These are phyloP conservation scores for Achlya flavicornis DNA, from an alignment of 2,888 invertebrate species.

Conservation along the genomic window DNA sequence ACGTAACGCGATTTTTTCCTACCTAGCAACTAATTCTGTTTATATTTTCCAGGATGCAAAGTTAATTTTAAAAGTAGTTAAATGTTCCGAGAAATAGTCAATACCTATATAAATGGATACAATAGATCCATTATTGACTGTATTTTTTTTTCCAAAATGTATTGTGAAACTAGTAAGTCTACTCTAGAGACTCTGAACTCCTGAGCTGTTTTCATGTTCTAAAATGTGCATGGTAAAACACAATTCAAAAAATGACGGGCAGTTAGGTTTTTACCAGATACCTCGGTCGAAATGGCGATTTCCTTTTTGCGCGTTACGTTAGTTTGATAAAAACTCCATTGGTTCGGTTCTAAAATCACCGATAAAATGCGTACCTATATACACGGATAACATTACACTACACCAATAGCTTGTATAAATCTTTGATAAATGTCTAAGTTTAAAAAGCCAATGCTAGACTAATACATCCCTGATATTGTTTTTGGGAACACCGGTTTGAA, in stretches of 20 bases:
- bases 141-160: background rate
- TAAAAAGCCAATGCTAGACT: slow-evolving; percentile 70
- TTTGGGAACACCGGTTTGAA: slow-evolving; percentile 44
- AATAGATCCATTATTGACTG: too few relatives aligned
- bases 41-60: too few relatives aligned
- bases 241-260: too few relatives aligned
- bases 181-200: background rate
- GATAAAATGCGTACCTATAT: slow-evolving; percentile 47
- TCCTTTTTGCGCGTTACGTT: slow-evolving; percentile 15
- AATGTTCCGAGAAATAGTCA: too few relatives aligned
- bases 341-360: slow-evolving; percentile 34
- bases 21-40: too few relatives aligned
- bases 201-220: too few relatives aligned
- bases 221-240: too few relatives aligned
- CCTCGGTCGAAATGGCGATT: too few relatives aligned
- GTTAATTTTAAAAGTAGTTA: too few relatives aligned
- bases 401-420: slow-evolving; percentile 72
- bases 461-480: slow-evolving; percentile 73
- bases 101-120: too few relatives aligned
- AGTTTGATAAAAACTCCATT: slow-evolving; percentile 21
- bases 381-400: slow-evolving; percentile 54
- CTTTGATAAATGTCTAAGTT: slow-evolving; percentile 67
- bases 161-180: background rate
- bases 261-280: too few relatives aligned
- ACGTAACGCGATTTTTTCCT: background rate